phyloP scores from a whole-genome alignment of 2,113 vertebrate species.

The Neoarius graeffei region DNA sequence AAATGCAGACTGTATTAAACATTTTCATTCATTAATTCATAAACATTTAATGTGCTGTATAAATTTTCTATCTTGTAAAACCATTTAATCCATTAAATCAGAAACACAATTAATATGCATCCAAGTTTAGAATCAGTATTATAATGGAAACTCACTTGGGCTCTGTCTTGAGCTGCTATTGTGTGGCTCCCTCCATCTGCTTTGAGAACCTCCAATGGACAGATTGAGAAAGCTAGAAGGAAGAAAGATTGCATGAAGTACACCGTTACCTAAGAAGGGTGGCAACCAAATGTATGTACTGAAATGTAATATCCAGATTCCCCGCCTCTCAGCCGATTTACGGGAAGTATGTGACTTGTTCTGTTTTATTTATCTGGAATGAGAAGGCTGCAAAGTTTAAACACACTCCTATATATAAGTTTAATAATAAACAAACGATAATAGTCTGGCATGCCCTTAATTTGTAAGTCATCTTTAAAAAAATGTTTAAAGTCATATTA shows the following conservation, averaged over 20 bases:
- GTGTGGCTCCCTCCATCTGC: conserved; percentile 61
- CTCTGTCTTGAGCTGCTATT: conserved; percentile 50
- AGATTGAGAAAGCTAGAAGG: conserved; percentile 10
- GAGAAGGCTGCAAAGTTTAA: not conserved
- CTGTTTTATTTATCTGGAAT: not conserved
- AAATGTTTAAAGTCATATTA: not conserved
- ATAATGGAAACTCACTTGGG: conserved; percentile 58
- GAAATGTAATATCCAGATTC: conserved; percentile 57
- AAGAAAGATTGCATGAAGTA: conserved; percentile 57
- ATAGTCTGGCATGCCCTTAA: not conserved
- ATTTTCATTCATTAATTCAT: not conserved
- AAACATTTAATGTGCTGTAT: not conserved
- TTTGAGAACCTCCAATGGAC: conserved; percentile 54
- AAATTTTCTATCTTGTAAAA: not conserved
- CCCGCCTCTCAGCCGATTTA: conserved; percentile 48
- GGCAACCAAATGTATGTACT: conserved; percentile 65
- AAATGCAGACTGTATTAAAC: not conserved
- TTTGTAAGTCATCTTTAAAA: not conserved
- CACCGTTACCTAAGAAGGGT: conserved; percentile 62
- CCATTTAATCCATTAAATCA: not conserved
- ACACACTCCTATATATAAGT: not conserved
- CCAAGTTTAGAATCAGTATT: not conserved
- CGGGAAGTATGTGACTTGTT: not conserved
- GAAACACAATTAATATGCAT: not conserved
- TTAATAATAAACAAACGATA: not conserved